Evolutionary conservation across 2,888 invertebrate genomes (phyloP), one percentile per base, ranked within the genome.

Genomic region (Chymomyza fuscimana): DNA sequence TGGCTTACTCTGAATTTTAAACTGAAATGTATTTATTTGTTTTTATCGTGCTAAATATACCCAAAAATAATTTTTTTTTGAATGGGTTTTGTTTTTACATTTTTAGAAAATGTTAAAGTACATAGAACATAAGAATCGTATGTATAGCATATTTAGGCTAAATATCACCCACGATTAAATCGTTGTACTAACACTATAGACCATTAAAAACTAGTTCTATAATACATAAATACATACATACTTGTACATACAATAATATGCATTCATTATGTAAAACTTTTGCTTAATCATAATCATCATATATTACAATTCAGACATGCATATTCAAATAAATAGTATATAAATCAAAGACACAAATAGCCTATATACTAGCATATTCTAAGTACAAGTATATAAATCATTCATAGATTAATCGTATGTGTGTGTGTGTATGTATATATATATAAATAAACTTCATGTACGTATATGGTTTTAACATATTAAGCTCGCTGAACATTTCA

Each of bases 121-220:
- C 88, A 75, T 87, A 83, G 88, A 83, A 83, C 82, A 88, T 83
- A 83, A 83, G 83, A 83, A 87, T 66, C 59, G 52, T 59, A 15
- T 60, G 25, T 87, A 85, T 89, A 84, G 82, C 80, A 86, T 87
- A 83, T 89, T 89, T 89, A 89, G 87, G 90, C 91, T 91, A 91
- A 90, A 91, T 91, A 91, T 91, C 91, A 91, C 91, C 91, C 90
- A 91, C 91, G 91, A 91, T 90, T 91, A 85, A 84, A 91, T 91
- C 91, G 91, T 84, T 88, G 81, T 88, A 71, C 86, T 86, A 88
- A 85, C 76, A 81, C 86, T 89, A 87, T 74, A 75, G 10, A 46
- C 40, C 10, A 12, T 46, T 78, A 85, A 87, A 87, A 78, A 82
- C 83, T 88, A 88, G 80, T 22, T 52, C 15, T 52, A 56, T 51